These are phyloP conservation scores for Agonum fuliginosum DNA, from an alignment of 2,888 invertebrate genomes.

Conservation along the genomic window DNA sequence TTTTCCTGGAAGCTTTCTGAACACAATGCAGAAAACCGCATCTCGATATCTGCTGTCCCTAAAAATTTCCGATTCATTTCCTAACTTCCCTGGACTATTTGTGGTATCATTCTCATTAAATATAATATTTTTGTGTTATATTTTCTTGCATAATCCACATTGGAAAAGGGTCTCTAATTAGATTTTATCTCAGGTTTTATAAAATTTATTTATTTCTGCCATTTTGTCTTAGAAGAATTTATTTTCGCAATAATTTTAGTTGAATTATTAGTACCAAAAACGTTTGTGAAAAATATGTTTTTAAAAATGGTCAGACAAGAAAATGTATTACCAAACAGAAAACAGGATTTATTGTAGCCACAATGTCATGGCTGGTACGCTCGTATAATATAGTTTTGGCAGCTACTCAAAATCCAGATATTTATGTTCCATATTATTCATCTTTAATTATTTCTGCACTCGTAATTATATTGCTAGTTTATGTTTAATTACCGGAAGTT, in stretches of 20 bases:
- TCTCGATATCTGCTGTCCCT: too few relatives aligned
- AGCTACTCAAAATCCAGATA: background rate
- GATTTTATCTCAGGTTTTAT: too few relatives aligned
- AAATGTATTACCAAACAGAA: constrained; percentile 24
- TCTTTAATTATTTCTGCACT: constrained; percentile 6
- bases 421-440: constrained; percentile 15
- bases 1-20: too few relatives aligned
- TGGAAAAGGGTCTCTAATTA: too few relatives aligned
- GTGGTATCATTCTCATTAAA: too few relatives aligned
- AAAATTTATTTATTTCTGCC: too few relatives aligned
- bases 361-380: constrained; percentile 8
- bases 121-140: too few relatives aligned
- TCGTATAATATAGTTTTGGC: constrained; percentile 25
- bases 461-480: background rate
- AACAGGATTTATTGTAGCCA: constrained; percentile 12
- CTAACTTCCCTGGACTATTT: too few relatives aligned
- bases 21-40: too few relatives aligned
- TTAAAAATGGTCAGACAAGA: constrained; percentile 9
- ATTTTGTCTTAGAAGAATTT: background rate
- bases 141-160: too few relatives aligned
- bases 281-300: constrained; percentile 27
- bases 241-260: constrained; percentile 12
- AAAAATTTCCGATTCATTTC: too few relatives aligned
- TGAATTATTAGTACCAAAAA: constrained; percentile 20
- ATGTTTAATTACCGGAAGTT: constrained; percentile 13